Evolutionary conservation across 2,888 invertebrate genomes (phyloP).

Genomic region (Galeopsomyia nigrocyanea): DNA sequence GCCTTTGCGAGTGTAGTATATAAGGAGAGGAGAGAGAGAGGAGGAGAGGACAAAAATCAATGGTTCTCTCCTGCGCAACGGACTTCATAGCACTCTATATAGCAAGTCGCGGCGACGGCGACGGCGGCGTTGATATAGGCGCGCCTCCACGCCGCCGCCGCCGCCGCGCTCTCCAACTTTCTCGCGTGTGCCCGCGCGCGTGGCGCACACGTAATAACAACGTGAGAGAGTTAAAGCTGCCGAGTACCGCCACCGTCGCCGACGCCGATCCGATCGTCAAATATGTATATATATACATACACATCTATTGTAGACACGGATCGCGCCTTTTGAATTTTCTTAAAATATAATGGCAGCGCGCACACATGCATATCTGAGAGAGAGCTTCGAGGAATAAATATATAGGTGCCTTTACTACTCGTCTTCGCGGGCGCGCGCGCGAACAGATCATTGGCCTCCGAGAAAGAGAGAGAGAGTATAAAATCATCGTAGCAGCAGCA

Average conservation of each 20-base stretch:
- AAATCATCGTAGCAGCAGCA: conserved; percentile 17
- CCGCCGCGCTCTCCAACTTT: background rate
- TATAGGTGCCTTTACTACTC: conserved; percentile 43
- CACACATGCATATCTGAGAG: no score
- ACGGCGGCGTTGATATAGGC: background rate
- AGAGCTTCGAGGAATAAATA: conserved; percentile 42
- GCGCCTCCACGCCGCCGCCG: background rate
- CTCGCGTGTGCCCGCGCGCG: conserved; percentile 3
- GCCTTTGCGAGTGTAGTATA: background rate
- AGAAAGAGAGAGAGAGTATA: background rate
- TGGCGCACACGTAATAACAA: conserved; percentile 33
- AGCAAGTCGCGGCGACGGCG: background rate
- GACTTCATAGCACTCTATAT: background rate
- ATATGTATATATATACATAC: no score
- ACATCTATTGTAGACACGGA: no score
- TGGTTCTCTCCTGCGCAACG: conserved; percentile 19
- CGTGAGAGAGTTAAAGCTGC: conserved; percentile 10
- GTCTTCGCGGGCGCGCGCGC: conserved; percentile 8
- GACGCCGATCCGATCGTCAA: background rate
- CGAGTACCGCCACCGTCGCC: conserved; percentile 16
- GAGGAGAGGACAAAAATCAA: conserved; percentile 35
- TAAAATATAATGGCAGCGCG: conserved; percentile 39
- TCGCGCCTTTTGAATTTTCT: conserved; percentile 40
- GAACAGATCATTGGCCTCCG: conserved; percentile 50
- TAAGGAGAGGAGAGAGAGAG: background rate